Base-by-base conservation (phyloP, 2,888 invertebrate species). In the Chaitophorus viminalis region DNA sequence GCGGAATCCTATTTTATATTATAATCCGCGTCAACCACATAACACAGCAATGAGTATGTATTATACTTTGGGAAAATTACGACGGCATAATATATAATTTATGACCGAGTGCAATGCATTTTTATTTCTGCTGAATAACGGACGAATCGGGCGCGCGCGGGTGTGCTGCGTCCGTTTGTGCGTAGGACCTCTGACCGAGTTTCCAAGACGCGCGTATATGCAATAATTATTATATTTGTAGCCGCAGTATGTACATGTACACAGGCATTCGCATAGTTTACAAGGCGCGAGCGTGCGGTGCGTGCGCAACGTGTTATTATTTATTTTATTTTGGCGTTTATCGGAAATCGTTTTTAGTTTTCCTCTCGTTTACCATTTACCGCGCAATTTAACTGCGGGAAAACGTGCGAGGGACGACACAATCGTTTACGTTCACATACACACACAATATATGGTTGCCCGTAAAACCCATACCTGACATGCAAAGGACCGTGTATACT, bases 71-170 rank as follows among this genome's bases (percentile, higher is more conserved):
- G 25, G 68, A 60, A 60, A 60, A 60, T 60, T 60, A 60, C 60
- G 60, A 46, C 46, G 46, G 46, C 9, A 46, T 11, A 14, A 36
- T 46, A 14, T 1, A 46, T 46, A 46, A 46, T 46, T 46, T 14
- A 46, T 11, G 11, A 70, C 29, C 6, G 75, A 8, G 68, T 46
- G 75, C 33, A 65, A 6, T 6, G 36, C 36, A 6, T 5, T 46
- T 46, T 46, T 11, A 25, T 76, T 76, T 75, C 39, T 25, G 39
- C 31, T 60, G 83, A 75, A 76, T 75, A 84, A 84, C 83, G 75
- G 83, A 83, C 36, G 21, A n/a, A 72, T 70, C 33, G 46, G 21
- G 9, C 31, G 68, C 46, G 33, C 18, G 52, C 11, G 33, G 6
- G 9, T 31, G 33, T 3, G 29, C 39, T 5, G 65, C n/a, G n/a